phyloP scores from a whole-genome alignment of 1,140 invertebrate species.

The Drosophila sucinea region DNA sequence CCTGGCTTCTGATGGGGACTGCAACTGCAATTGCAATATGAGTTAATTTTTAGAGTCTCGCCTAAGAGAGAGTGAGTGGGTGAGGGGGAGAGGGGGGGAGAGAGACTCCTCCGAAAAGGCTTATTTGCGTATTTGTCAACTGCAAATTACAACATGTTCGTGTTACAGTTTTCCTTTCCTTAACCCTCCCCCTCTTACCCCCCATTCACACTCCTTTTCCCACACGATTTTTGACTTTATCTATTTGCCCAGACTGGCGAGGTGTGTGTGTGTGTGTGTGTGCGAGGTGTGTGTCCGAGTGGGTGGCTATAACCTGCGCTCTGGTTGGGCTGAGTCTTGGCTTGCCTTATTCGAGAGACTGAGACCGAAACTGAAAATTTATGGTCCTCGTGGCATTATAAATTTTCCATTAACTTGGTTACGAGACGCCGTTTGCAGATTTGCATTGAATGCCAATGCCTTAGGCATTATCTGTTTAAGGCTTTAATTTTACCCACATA shows the following conservation, averaged over 20 bases:
- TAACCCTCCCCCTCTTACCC: neutral
- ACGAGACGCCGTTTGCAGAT: constrained; percentile 37
- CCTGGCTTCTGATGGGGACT: constrained; percentile 8
- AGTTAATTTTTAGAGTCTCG: constrained; percentile 68
- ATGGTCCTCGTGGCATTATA: constrained; percentile 72
- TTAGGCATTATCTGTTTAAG: constrained; percentile 79
- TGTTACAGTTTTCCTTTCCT: constrained; percentile 10
- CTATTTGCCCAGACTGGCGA: constrained; percentile 4
- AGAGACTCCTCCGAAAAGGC: constrained; percentile 32
- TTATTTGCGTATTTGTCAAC: constrained; percentile 78
- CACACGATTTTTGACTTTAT: constrained; percentile 49
- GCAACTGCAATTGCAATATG: constrained; percentile 63
- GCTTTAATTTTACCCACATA: constrained; percentile 73
- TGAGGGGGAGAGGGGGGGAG: no score
- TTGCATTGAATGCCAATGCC: constrained; percentile 70
- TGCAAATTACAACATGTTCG: constrained; percentile 73
- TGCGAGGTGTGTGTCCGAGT: constrained; percentile 13
- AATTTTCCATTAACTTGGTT: constrained; percentile 78
- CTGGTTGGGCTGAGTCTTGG: constrained; percentile 25
- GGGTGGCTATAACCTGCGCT: neutral
- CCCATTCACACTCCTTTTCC: constrained; percentile 57
- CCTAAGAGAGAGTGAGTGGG: neutral
- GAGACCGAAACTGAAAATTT: constrained; percentile 62
- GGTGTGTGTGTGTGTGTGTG: constrained; percentile 9
- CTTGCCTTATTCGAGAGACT: constrained; percentile 57